phyloP scores from a whole-genome alignment of 1,140 invertebrate genomes.

The Trissolcus basalis region DNA sequence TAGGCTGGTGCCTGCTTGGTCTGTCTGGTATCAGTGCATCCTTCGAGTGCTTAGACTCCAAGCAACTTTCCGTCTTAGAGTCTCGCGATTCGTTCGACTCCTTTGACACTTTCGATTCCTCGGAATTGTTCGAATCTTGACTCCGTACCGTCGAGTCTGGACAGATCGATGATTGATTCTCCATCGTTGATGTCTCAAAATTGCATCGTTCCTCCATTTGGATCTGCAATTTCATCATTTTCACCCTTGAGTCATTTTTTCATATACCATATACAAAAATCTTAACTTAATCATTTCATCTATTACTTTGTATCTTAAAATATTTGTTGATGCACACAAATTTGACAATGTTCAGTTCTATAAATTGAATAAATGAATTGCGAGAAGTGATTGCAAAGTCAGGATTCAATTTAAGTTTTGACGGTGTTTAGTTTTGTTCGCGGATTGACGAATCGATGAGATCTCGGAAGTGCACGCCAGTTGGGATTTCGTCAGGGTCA shows the following conservation, averaged over 20 bases:
- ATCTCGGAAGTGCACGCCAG: conserved; percentile 24
- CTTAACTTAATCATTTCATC: too few species aligned
- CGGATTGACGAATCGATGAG: not conserved
- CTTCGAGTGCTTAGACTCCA: conserved; percentile 66
- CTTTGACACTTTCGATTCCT: conserved; percentile 63
- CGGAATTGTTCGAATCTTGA: conserved; percentile 70
- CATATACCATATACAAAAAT: too few species aligned
- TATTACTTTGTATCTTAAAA: not conserved
- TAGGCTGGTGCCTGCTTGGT: conserved; percentile 50
- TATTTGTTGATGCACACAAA: too few species aligned
- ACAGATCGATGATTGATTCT: conserved; percentile 58
- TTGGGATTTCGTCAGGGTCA: conserved; percentile 53
- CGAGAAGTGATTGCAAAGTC: too few species aligned
- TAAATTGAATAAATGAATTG: too few species aligned
- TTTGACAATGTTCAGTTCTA: too few species aligned
- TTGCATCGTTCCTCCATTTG: conserved; percentile 25
- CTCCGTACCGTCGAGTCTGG: conserved; percentile 72
- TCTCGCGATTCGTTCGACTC: conserved; percentile 60
- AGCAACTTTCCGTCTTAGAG: conserved; percentile 51
- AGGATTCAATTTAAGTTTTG: too few species aligned
- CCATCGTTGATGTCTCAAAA: conserved; percentile 39
- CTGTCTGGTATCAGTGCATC: conserved; percentile 69
- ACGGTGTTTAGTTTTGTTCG: too few species aligned
- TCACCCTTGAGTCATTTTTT: too few species aligned
- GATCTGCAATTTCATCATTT: not conserved